Base-by-base conservation (phyloP, 1,140 invertebrate genomes). In the Drosophila bocqueti region DNA sequence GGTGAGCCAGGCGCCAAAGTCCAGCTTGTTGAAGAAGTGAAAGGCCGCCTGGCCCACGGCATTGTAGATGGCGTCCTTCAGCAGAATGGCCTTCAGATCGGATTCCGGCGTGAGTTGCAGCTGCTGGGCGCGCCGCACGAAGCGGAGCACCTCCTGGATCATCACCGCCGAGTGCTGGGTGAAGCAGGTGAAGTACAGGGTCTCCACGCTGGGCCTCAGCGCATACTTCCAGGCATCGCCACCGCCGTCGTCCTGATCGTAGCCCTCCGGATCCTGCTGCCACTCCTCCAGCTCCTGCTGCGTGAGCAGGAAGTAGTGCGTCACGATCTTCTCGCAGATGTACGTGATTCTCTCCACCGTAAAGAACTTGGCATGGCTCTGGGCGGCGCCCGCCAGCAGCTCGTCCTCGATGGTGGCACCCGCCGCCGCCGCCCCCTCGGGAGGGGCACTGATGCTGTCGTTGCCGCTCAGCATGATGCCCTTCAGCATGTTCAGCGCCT, bases 61-160 rank as follows among this genome's bases (percentile, higher is more conserved):
- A 94, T 97, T 98, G 87, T 99, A 99, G 60, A 99, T 96, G n/a
- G 98, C 98, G 94, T 99, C 98, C 94, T 98, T 99, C 26, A 96
- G 94, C 61, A 99, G 93, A 85, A 99, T 96, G 13, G 95, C 95
- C 71, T 95, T 94, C 66, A 98, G 93, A 93, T 99, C 96, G 9
- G 92, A 93, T 57, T 95, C 93, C 5, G 95, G 94, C 59, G 96
- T 94, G 94, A 76, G 95, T 74, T 95, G 94, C 60, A 94, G 95
- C 60, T 93, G 94, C 86, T 95, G 95, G 78, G 95, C 94, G 49
- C 94, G 94, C 42, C 94, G 93, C 49, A 97, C 95, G 76, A 97
- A 94, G 72, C 96, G 95, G 0, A 98, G 94, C 18, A 99, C 90
- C 57, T 98, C 95, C 4, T 96, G 95, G 0, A 95, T 95, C 79